Percentiles rank a stretch among this genome's conserved stretches.
phyloP scores from a whole-genome alignment of 2,888 invertebrate species.

The Adela reaumurella region DNA sequence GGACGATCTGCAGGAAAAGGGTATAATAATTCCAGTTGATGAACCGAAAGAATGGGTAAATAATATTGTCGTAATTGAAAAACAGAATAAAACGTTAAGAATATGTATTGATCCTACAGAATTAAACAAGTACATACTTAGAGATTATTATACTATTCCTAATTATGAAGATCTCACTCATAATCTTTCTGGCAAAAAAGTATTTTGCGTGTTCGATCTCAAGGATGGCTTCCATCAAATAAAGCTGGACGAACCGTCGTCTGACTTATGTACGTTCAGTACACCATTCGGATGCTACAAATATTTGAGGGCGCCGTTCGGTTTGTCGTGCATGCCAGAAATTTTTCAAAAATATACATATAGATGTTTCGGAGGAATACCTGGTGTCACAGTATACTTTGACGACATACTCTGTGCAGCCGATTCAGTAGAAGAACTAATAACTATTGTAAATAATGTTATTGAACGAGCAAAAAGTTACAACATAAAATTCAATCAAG shows the following conservation, averaged over 20 bases:
- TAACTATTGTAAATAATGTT: constrained; percentile 6
- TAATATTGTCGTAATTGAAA: constrained; percentile 5
- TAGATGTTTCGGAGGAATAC: constrained; percentile 13
- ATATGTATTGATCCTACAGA: constrained; percentile 11
- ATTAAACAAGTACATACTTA: constrained; percentile 9
- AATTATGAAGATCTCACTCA: constrained; percentile 13
- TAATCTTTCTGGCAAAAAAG: constrained; percentile 12
- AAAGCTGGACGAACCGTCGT: constrained; percentile 8
- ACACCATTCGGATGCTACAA: constrained; percentile 13
- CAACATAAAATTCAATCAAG: constrained; percentile 9
- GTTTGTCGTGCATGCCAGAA: constrained; percentile 11
- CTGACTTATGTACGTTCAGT: constrained; percentile 11
- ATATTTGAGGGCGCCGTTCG: constrained; percentile 12
- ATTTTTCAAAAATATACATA: constrained; percentile 12
- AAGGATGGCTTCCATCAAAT: constrained; percentile 15
- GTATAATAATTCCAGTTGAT: background rate
- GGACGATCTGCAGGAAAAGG: background rate
- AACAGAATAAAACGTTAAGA: constrained; percentile 6
- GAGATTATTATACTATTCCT: constrained; percentile 7
- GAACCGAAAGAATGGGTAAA: constrained; percentile 4
- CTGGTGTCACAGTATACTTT: constrained; percentile 12
- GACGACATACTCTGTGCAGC: constrained; percentile 12
- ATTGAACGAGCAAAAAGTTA: constrained; percentile 9
- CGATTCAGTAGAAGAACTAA: constrained; percentile 7
- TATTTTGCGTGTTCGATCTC: constrained; percentile 13